Evolutionary conservation across 2,888 invertebrate species (phyloP), one percentile per base, ranked within the genome.

Genomic region (Cephonodes hylas): DNA sequence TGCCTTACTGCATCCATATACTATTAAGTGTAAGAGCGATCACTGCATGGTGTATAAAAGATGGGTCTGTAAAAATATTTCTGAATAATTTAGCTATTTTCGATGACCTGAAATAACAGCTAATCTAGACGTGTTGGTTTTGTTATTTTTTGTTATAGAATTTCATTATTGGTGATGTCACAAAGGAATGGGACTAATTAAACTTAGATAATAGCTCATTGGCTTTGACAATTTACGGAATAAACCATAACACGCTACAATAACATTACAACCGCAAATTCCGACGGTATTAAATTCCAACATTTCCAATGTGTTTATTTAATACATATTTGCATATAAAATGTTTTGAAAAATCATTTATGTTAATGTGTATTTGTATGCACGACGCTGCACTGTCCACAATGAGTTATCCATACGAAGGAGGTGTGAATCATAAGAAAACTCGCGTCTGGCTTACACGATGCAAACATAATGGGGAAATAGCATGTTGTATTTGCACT

Each of bases 341-440:
- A 53, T 25, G 48, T 15, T 48, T 53, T 53, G 48, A 53, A 53
- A 53, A 53, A 27, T 53, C 27, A 27, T 53, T 53, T 53, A 53
- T 53, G 18, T 18, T 18, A 53, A 53, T 31, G 5, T 6, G 15
- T 25, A 53, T 53, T 53, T 53, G 53, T 53, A 53, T 53, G 53
- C 53, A 53, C 27, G 53, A 31, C 53, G 25, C n/a, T 31, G 53
- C 53, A 31, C 15, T 15, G 18, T 13, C 31, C 3, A 53, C 53
- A 53, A 53, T 53, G 18, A 27, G 18, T 53, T 53, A 31, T 53
- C 31, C 53, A 31, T 53, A 53, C 53, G 25, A 48, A 48, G 48
- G 48, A 53, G 53, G 27, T 53, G 53, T 53, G 53, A 53, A 53
- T 53, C 53, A 53, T 18, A 53, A 53, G 31, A 53, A 31, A 53